Evolutionary conservation across 2,113 vertebrate genomes (phyloP).

Genomic region (Oncorhynchus mykiss): DNA sequence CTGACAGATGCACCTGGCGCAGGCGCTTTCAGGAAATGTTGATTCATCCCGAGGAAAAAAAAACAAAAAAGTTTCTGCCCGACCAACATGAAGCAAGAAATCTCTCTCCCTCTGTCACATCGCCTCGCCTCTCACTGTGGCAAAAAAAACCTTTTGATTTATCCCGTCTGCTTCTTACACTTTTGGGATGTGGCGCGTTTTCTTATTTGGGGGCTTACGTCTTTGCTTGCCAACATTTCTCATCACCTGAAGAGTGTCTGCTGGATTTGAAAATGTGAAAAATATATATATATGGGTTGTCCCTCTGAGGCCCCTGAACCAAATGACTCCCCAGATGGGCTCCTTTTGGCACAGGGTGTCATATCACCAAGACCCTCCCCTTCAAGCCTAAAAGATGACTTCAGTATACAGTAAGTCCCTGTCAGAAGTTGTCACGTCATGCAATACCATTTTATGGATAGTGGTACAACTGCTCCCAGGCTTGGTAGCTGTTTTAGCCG

Average conservation of each 20-base stretch:
- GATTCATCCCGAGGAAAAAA: conserved; percentile 58
- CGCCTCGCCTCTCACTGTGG: conserved; percentile 55
- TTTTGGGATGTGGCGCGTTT: conserved; percentile 49
- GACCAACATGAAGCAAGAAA: conserved; percentile 55
- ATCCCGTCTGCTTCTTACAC: conserved; percentile 47
- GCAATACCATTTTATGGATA: neutral
- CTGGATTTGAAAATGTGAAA: conserved; percentile 34
- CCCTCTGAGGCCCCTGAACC: conserved; percentile 15
- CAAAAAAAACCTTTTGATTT: conserved; percentile 69
- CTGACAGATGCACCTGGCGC: conserved; percentile 72
- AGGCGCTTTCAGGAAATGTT: conserved; percentile 62
- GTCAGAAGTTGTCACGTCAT: conserved; percentile 9
- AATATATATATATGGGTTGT: conserved; percentile 15
- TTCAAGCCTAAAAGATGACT: conserved; percentile 37
- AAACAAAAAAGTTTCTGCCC: conserved; percentile 58
- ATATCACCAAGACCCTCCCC: too few relatives aligned
- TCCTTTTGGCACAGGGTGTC: too few relatives aligned
- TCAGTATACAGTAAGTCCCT: neutral
- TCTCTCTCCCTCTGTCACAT: conserved; percentile 51
- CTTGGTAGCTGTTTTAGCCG: too few relatives aligned
- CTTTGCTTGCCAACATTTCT: conserved; percentile 34
- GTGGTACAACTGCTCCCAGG: too few relatives aligned
- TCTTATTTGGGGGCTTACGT: conserved; percentile 56
- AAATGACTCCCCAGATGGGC: too few relatives aligned
- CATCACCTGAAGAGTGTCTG: conserved; percentile 38